phyloP scores from a whole-genome alignment of 2,888 invertebrate species.

The Geotrupes spiniger region DNA sequence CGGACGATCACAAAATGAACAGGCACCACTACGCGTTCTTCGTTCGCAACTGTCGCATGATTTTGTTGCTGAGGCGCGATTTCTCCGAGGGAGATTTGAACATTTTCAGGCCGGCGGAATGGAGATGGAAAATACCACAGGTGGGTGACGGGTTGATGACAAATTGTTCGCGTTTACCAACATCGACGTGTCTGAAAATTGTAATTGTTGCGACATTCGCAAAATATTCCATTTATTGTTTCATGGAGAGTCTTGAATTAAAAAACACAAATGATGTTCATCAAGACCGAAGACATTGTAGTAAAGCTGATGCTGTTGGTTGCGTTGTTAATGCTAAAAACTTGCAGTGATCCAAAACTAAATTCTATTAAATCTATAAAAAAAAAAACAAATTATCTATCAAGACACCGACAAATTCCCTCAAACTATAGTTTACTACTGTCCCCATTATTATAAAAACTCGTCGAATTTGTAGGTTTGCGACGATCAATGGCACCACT shows the following conservation, averaged over 20 bases:
- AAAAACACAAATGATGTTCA: no score
- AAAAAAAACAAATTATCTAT: no score
- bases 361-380: no score
- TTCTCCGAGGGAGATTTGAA: slow-evolving; percentile 90
- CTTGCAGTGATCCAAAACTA: no score
- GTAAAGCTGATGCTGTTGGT: no score
- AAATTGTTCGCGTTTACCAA: neutral
- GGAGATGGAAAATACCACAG: slow-evolving; percentile 96
- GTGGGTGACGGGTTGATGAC: slow-evolving; percentile 49
- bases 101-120: slow-evolving; percentile 96
- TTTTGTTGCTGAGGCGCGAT: slow-evolving; percentile 84
- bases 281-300: no score
- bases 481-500: slow-evolving; percentile 99
- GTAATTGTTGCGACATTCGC: neutral
- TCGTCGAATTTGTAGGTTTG: slow-evolving; percentile 76
- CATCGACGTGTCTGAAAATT: neutral
- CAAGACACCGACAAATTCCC: neutral
- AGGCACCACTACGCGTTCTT: slow-evolving; percentile 98
- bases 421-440: no score
- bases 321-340: no score
- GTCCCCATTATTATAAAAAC: neutral
- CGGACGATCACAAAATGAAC: slow-evolving; percentile 99
- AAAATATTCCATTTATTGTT: neutral
- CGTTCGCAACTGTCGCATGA: slow-evolving; percentile 94
- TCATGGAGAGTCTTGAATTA: no score